Evolutionary conservation across 2,797 vertebrate genomes (phyloP).

Genomic region (Rhynchonycteris naso): DNA sequence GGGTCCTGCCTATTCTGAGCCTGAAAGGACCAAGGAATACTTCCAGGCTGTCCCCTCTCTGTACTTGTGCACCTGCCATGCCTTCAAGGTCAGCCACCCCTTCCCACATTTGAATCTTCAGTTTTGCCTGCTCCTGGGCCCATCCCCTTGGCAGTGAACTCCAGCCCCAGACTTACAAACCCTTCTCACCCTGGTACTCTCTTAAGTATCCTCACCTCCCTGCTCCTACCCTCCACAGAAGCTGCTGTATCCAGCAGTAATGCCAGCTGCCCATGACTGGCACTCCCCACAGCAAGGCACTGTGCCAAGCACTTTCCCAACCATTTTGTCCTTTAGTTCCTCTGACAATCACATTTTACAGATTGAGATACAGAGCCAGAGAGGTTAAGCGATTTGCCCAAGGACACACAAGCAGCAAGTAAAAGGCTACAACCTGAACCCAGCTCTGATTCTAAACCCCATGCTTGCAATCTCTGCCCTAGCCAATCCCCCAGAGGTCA

Average conservation of each 20-base stretch:
- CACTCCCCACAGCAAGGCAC: neutral
- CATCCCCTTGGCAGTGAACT: rapidly evolving
- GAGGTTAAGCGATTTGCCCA: neutral
- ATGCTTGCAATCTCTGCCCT: neutral
- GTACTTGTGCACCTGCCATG: neutral
- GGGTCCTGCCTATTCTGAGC: neutral
- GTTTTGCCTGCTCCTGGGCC: neutral
- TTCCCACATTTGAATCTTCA: neutral
- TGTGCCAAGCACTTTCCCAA: neutral
- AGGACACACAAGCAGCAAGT: neutral
- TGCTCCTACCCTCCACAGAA: neutral
- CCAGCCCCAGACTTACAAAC: neutral
- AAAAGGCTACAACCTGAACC: neutral
- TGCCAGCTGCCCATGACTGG: neutral
- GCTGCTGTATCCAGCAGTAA: neutral
- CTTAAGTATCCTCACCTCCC: neutral
- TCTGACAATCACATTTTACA: neutral
- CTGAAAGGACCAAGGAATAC: neutral
- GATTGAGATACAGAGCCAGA: neutral
- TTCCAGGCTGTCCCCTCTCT: neutral
- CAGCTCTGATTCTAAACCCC: neutral
- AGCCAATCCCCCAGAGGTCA: neutral
- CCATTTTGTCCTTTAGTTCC: neutral
- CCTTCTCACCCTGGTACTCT: neutral
- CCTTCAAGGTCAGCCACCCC: neutral